These are phyloP conservation scores for Sussaba pulchella DNA, from an alignment of 2,888 invertebrate genomes.

Conservation along the genomic window DNA sequence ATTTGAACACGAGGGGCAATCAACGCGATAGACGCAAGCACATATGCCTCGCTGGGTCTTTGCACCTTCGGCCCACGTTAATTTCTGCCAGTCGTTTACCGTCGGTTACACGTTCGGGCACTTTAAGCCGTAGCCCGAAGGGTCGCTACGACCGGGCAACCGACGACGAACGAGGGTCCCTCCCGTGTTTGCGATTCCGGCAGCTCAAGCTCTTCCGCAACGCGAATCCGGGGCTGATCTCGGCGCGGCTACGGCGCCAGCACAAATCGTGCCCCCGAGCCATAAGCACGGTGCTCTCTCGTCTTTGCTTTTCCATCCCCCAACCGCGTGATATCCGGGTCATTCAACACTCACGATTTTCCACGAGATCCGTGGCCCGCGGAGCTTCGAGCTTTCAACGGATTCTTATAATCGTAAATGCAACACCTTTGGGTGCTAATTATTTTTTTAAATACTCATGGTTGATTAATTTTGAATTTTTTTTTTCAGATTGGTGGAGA, in stretches of 20 bases:
- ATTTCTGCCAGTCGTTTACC: constrained; percentile 22
- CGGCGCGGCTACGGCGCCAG: constrained; percentile 5
- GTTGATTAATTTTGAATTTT: not conserved
- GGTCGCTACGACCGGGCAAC: constrained; percentile 38
- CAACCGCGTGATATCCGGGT: constrained; percentile 12
- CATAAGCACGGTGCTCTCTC: constrained; percentile 40
- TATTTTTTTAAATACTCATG: not conserved
- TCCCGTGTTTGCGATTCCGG: constrained; percentile 29
- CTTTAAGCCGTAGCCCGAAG: constrained; percentile 52
- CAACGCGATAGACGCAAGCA: constrained; percentile 22
- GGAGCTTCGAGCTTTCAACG: not conserved
- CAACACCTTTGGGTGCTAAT: not conserved
- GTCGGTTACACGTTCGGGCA: constrained; percentile 31
- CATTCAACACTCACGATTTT: constrained; percentile 21
- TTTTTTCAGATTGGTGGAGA: too few relatives aligned
- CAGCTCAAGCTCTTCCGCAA: constrained; percentile 11
- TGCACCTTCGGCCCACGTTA: constrained; percentile 30
- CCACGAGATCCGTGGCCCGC: not conserved
- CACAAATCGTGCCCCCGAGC: constrained; percentile 45
- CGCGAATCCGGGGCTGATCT: constrained; percentile 17
- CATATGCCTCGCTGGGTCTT: constrained; percentile 1
- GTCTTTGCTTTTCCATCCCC: constrained; percentile 20
- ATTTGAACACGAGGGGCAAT: constrained; percentile 19
- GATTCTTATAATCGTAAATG: not conserved
- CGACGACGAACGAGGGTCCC: constrained; percentile 16